Conservation (phyloP, 2,888 invertebrate species). For the Xestia c-nigrum region DNA sequence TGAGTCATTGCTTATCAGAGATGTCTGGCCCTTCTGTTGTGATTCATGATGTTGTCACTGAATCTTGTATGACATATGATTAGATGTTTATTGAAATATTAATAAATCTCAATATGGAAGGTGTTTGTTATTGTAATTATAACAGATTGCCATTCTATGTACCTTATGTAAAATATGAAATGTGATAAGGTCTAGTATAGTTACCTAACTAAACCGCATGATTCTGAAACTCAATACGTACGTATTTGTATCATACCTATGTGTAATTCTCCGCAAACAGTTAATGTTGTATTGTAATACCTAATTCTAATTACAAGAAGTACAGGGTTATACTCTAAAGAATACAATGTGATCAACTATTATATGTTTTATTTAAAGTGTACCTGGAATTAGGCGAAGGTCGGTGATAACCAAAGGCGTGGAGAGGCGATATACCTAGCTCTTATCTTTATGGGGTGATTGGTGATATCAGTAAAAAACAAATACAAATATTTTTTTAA, state of each 20-base stretch:
- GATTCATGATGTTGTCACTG: slow-evolving; percentile 49
- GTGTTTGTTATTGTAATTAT: slow-evolving; percentile 57
- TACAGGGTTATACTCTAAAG: slow-evolving; percentile 76
- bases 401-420: slow-evolving; percentile 27
- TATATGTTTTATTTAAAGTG: slow-evolving; percentile 64
- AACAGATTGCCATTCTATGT: slow-evolving; percentile 49
- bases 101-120: slow-evolving; percentile 57
- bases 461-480: slow-evolving; percentile 29
- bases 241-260: slow-evolving; percentile 57
- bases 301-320: slow-evolving; percentile 74
- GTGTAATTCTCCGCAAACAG: slow-evolving; percentile 58
- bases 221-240: slow-evolving; percentile 61
- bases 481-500: neutral
- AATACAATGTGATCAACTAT: slow-evolving; percentile 69
- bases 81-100: slow-evolving; percentile 49
- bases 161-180: slow-evolving; percentile 61
- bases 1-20: slow-evolving; percentile 60
- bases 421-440: slow-evolving; percentile 7
- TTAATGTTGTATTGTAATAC: slow-evolving; percentile 64
- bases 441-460: slow-evolving; percentile 37
- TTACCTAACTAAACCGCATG: slow-evolving; percentile 56
- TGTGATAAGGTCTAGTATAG: slow-evolving; percentile 59
- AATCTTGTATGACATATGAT: slow-evolving; percentile 54
- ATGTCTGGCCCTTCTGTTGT: slow-evolving; percentile 40
- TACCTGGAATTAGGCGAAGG: slow-evolving; percentile 48